A percentile compares a stretch with the other conserved stretches of the same genome.
These are phyloP conservation scores for Prietella phreatophila DNA, from an alignment of 2,113 vertebrate genomes.

Conservation along the genomic window DNA sequence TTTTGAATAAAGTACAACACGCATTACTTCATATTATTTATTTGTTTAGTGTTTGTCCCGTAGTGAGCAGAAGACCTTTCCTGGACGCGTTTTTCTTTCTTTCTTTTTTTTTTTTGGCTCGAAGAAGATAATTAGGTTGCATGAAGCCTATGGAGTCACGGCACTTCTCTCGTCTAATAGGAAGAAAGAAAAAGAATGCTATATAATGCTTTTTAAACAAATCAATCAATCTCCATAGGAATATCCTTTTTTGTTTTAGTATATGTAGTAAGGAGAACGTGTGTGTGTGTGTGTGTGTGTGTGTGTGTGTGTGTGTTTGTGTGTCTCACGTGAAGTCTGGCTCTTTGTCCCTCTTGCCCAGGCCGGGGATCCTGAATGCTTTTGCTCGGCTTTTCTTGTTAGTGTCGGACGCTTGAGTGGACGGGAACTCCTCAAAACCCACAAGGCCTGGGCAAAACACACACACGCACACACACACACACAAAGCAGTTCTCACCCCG, in stretches of 20 bases:
- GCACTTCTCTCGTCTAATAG: too few relatives aligned
- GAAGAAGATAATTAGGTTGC: too few relatives aligned
- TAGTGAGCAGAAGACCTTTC: too few relatives aligned
- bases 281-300: slow-evolving; percentile 31
- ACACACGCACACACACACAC: slow-evolving; percentile 29
- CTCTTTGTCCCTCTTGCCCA: slow-evolving; percentile 86
- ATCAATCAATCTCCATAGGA: not conserved
- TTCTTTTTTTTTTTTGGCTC: too few relatives aligned
- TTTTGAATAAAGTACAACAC: too few relatives aligned
- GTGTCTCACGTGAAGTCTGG: slow-evolving; percentile 74
- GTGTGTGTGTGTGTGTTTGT: not conserved
- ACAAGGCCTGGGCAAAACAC: slow-evolving; percentile 69
- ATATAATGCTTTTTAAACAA: too few relatives aligned
- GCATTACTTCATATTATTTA: too few relatives aligned
- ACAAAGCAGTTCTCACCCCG: not conserved
- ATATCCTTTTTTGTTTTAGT: not conserved
- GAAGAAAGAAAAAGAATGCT: too few relatives aligned
- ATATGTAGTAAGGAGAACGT: not conserved
- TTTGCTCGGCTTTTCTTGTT: slow-evolving; percentile 83
- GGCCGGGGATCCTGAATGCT: slow-evolving; percentile 87
- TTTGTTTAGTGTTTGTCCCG: too few relatives aligned
- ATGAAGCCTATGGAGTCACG: too few relatives aligned
- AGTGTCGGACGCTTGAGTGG: slow-evolving; percentile 69
- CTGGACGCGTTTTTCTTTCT: too few relatives aligned
- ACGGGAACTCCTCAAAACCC: slow-evolving; percentile 83